Evolutionary conservation across 2,888 invertebrate genomes (phyloP).

Genomic region (Lithophane semibrunnea): DNA sequence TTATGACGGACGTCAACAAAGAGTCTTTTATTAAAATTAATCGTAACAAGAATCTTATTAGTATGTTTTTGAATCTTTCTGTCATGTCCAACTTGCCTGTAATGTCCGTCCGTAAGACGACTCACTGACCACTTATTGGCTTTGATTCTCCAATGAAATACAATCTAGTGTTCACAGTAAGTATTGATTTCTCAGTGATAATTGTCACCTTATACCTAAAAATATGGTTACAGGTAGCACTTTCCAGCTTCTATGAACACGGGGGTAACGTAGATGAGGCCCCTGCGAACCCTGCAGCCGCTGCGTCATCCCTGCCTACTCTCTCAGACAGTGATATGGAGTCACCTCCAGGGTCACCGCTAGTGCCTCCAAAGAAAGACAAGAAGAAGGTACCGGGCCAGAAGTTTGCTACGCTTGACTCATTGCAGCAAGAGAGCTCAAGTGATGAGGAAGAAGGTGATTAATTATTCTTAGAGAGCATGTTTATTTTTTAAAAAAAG

Average conservation of each 20-base stretch:
- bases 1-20: not conserved
- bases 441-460: slow-evolving; percentile 92
- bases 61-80: not conserved
- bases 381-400: slow-evolving; percentile 81
- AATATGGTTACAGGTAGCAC: slow-evolving; percentile 91
- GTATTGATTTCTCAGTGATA: not conserved
- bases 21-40: not conserved
- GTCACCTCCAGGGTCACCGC: slow-evolving; percentile 81
- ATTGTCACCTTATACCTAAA: slow-evolving; percentile 1
- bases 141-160: not conserved
- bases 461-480: not conserved
- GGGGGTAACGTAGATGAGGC: slow-evolving; percentile 90
- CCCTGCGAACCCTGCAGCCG: slow-evolving; percentile 74
- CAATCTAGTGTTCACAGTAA: not conserved
- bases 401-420: slow-evolving; percentile 91
- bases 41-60: slow-evolving; percentile 21
- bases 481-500: not conserved
- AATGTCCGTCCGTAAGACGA: too few species aligned
- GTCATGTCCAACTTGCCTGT: not conserved
- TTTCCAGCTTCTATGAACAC: slow-evolving; percentile 95
- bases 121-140: not conserved
- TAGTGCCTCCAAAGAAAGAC: slow-evolving; percentile 78
- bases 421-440: slow-evolving; percentile 89
- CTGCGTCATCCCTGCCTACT: slow-evolving; percentile 74
- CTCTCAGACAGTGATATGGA: slow-evolving; percentile 86